phyloP scores from a whole-genome alignment of 1,140 invertebrate genomes.

The Scylla paramamosain region DNA sequence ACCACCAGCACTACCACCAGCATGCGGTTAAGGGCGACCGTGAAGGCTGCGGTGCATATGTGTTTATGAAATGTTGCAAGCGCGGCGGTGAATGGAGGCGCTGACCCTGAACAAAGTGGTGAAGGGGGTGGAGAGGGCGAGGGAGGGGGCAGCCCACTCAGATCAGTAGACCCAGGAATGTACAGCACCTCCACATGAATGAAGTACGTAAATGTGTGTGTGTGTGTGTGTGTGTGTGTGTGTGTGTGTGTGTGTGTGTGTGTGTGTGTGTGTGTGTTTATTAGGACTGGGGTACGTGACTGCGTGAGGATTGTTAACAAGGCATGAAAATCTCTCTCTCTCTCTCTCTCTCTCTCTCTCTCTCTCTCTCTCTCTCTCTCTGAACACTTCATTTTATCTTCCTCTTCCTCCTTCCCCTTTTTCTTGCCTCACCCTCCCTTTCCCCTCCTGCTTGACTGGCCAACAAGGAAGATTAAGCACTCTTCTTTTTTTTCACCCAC shows the following conservation, averaged over 20 bases:
- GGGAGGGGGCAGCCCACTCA: background rate
- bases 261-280: too few species aligned
- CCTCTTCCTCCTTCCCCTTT: background rate
- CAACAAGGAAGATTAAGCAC: background rate
- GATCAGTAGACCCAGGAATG: background rate
- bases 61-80: background rate
- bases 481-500: background rate
- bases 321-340: too few species aligned
- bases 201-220: background rate
- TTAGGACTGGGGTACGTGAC: background rate
- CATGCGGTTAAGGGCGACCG: too few species aligned
- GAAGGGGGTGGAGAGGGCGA: too few species aligned
- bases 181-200: background rate
- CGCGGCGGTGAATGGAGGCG: background rate
- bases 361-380: conserved; percentile 5
- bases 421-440: background rate
- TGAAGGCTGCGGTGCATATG: background rate
- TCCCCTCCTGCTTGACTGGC: background rate
- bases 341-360: too few species aligned
- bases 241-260: too few species aligned
- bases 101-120: background rate
- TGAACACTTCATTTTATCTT: background rate
- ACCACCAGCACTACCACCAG: too few species aligned
- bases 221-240: background rate
- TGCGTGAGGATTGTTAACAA: background rate